These are phyloP conservation scores for Lithosia quadra DNA, from an alignment of 2,888 invertebrate genomes.

Conservation along the genomic window DNA sequence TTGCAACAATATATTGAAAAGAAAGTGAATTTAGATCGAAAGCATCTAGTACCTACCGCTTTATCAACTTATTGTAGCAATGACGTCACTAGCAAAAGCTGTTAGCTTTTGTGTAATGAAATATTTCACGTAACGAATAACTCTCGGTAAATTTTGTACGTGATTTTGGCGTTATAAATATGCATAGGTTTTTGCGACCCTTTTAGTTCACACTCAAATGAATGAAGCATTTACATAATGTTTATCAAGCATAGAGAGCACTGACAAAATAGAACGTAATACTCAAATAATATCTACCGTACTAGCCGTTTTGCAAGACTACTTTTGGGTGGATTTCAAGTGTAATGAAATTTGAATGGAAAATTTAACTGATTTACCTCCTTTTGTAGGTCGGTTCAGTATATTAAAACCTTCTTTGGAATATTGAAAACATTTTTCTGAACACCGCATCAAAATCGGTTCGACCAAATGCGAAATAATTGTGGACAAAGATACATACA, in stretches of 20 bases:
- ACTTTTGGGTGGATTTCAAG: too few relatives aligned
- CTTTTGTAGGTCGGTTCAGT: too few relatives aligned
- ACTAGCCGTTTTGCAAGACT: background rate
- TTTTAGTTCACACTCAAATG: constrained; percentile 24
- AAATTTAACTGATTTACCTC: too few relatives aligned
- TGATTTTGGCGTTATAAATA: constrained; percentile 42
- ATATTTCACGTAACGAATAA: constrained; percentile 44
- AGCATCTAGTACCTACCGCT: constrained; percentile 11
- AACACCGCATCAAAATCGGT: too few relatives aligned
- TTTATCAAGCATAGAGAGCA: background rate
- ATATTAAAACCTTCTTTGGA: too few relatives aligned
- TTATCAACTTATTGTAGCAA: background rate
- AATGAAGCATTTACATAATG: constrained; percentile 1
- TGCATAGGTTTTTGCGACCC: constrained; percentile 24
- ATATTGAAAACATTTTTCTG: too few relatives aligned
- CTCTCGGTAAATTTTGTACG: constrained; percentile 38
- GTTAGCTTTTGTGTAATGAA: constrained; percentile 33
- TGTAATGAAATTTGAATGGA: too few relatives aligned
- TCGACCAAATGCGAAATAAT: too few relatives aligned
- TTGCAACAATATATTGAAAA: too few relatives aligned
- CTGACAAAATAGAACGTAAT: background rate
- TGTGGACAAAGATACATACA: too few relatives aligned
- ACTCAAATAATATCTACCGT: background rate
- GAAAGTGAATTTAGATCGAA: constrained; percentile 8
- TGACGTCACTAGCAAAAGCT: constrained; percentile 29